These are phyloP conservation scores for Myotis myotis DNA, from an alignment of 2,797 vertebrate genomes.

Conservation along the genomic window DNA sequence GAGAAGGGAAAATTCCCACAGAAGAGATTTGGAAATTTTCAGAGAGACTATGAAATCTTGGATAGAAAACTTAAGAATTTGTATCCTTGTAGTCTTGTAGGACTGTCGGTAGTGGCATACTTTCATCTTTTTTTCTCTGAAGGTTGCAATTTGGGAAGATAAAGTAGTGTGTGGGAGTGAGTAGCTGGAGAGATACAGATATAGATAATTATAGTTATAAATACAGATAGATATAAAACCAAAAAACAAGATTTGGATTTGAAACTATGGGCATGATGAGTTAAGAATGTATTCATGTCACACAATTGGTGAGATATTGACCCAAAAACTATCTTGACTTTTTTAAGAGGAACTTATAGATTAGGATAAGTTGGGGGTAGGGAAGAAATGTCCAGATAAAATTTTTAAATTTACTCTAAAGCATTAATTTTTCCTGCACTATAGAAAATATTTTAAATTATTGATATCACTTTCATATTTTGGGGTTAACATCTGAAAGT, in stretches of 20 bases:
- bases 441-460: constrained; percentile 8
- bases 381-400: background rate
- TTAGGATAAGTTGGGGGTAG: background rate
- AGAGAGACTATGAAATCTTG: background rate
- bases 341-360: constrained; percentile 18
- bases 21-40: background rate
- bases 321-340: background rate
- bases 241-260: background rate
- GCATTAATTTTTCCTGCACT: background rate
- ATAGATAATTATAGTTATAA: background rate
- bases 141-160: background rate
- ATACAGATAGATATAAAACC: background rate
- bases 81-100: background rate
- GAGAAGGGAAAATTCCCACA: constrained; percentile 17
- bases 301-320: background rate
- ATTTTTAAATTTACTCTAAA: background rate
- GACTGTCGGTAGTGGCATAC: background rate
- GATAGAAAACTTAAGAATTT: constrained; percentile 5
- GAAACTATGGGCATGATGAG: background rate
- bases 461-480: background rate
- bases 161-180: background rate
- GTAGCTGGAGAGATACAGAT: background rate
- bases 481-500: background rate
- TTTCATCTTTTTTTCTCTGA: background rate
- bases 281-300: background rate